Conservation (phyloP, 1,140 invertebrate species). For the Ditylenchus dipsaci region DNA sequence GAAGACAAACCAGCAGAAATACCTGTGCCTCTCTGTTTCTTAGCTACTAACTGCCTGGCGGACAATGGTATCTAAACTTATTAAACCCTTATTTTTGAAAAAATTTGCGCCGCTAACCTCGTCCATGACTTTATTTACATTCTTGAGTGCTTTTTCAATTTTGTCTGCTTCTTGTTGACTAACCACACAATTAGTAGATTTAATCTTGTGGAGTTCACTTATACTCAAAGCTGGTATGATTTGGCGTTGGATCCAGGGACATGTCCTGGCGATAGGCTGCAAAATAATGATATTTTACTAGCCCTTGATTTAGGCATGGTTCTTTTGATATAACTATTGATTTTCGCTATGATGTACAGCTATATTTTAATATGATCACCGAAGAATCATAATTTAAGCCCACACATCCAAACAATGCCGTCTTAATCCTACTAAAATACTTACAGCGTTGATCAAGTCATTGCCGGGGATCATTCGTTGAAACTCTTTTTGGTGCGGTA, state of each 20-base stretch:
- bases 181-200: background rate
- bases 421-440: too few species aligned
- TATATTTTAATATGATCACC: too few species aligned
- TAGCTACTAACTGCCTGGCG: background rate
- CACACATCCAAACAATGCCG: too few species aligned
- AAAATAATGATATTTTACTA: background rate
- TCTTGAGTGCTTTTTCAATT: background rate
- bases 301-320: too few species aligned
- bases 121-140: background rate
- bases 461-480: conserved; percentile 28
- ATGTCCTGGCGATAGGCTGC: conserved; percentile 1
- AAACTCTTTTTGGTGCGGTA: background rate
- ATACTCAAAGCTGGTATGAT: conserved; percentile 16
- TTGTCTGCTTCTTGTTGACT: background rate
- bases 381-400: too few species aligned
- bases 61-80: conserved; percentile 4
- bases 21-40: background rate
- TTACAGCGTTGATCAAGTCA: conserved; percentile 9
- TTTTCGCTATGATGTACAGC: too few species aligned
- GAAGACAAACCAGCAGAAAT: background rate
- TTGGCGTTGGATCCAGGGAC: conserved; percentile 16
- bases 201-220: conserved; percentile 8
- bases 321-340: too few species aligned
- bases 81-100: background rate
- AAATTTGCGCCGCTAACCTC: background rate